Base-by-base conservation (phyloP, 2,113 vertebrate species). In the Charadrius vociferus region DNA sequence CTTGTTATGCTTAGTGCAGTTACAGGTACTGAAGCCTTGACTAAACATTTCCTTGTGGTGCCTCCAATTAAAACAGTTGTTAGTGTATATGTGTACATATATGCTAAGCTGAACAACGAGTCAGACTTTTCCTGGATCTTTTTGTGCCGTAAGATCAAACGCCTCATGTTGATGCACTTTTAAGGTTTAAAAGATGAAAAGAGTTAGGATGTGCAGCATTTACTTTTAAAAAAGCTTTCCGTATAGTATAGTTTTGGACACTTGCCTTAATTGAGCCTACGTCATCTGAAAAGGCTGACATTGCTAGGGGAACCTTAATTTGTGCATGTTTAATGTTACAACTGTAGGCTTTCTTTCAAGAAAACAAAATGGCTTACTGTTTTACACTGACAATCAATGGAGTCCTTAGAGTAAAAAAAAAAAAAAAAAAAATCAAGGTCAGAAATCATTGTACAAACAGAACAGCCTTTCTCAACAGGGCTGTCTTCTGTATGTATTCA, bases 91-190 rank as follows among this genome's bases (percentile, higher is more conserved):
- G 3, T 9, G 22, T 37, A 80, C 32, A 26, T 22, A 24, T 27
- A 41, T 3, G 41, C 29, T 32, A 71, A 84, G 7, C 1, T 39
- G 47, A 93, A 68, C 65, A 74, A 49, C 0, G 0, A 81, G 26
- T 72, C 63, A 83, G 63, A 66, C 36, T n/a, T 58, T 78, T 63
- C 73, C 67, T 21, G 62, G 11, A 73, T 41, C 18, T 58, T 90
- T 85, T 47, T 55, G 53, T 0, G 0, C 39, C 0, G 0, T 18
- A n/a, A 85, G 26, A 93, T 61, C 79, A 80, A 93, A 88, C 2
- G 0, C 10, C 43, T 91, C 52, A 50, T 8, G 7, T 4, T 1
- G 1, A 85, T 0, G 6, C 0, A 1, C 32, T 73, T 67, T 68
- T 52, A 56, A n/a, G 22, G 66, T 61, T 88, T 79, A 27, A 86